These are phyloP conservation scores for Neogobius melanostomus DNA, from an alignment of 2,113 vertebrate species.

Conservation along the genomic window DNA sequence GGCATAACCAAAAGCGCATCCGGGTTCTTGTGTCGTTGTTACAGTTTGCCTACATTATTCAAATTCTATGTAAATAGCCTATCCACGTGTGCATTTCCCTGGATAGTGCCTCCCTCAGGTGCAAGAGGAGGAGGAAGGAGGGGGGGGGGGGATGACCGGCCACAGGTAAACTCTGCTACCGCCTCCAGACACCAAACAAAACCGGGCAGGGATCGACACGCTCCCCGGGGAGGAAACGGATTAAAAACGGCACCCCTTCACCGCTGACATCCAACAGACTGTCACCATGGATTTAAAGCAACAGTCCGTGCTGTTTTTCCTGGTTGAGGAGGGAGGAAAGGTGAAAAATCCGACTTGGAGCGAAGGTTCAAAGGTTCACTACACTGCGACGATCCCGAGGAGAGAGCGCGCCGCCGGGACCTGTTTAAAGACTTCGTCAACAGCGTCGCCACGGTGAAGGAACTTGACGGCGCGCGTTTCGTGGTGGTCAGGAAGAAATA, in stretches of 20 bases:
- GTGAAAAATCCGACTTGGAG: conserved; percentile 79
- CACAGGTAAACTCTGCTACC: conserved; percentile 36
- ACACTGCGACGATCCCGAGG: conserved; percentile 70
- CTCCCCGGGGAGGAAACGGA: background rate
- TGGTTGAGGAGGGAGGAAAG: conserved; percentile 77
- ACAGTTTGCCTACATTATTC: conserved; percentile 58
- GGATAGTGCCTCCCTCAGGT: conserved; percentile 55
- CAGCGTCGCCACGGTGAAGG: conserved; percentile 81
- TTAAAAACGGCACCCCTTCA: background rate
- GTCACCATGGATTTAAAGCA: conserved; percentile 74
- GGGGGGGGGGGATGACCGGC: background rate
- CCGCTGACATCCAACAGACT: background rate
- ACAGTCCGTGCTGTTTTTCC: conserved; percentile 75
- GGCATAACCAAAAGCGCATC: no score
- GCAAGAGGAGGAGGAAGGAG: conserved; percentile 20
- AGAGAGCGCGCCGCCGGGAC: conserved; percentile 75
- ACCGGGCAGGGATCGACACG: background rate
- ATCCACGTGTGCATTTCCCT: conserved; percentile 50
- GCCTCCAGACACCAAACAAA: background rate
- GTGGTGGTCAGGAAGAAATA: conserved; percentile 78
- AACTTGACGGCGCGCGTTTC: conserved; percentile 77
- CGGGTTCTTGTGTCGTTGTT: background rate
- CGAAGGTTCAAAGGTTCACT: conserved; percentile 75
- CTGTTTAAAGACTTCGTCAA: conserved; percentile 85
- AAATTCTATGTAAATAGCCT: conserved; percentile 24